These are phyloP conservation scores for Harpalus rubripes DNA, from an alignment of 2,888 invertebrate species.

Conservation along the genomic window DNA sequence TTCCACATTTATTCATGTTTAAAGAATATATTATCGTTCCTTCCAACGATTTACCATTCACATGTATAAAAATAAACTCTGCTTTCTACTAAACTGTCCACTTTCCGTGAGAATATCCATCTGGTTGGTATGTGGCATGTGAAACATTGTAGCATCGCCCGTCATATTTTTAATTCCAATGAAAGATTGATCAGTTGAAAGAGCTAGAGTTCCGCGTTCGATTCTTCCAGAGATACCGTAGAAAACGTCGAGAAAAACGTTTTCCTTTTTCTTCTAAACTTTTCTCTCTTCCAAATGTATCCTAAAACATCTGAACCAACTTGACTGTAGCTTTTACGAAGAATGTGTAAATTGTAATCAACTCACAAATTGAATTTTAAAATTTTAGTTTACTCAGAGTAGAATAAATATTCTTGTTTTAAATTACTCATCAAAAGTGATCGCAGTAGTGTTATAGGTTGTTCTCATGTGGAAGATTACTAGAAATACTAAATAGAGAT, in stretches of 20 bases:
- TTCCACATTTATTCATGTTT: slow-evolving; percentile 13
- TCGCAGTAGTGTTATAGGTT: neutral
- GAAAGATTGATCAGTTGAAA: slow-evolving; percentile 55
- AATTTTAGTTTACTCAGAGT: slow-evolving; percentile 21
- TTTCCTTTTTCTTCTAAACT: slow-evolving; percentile 50
- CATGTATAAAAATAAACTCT: slow-evolving; percentile 12
- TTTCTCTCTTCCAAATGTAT: slow-evolving; percentile 50
- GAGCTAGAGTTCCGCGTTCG: slow-evolving; percentile 22
- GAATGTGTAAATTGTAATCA: slow-evolving; percentile 55
- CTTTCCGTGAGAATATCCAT: slow-evolving; percentile 33
- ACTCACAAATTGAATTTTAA: slow-evolving; percentile 53
- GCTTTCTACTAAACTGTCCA: slow-evolving; percentile 4
- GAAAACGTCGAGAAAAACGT: slow-evolving; percentile 15
- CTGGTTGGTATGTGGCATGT: neutral
- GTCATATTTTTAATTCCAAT: slow-evolving; percentile 55
- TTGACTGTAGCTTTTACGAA: slow-evolving; percentile 52
- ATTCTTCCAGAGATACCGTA: slow-evolving; percentile 25
- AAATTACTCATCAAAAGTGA: slow-evolving; percentile 25
- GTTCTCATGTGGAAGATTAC: slow-evolving; percentile 22
- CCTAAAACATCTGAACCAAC: slow-evolving; percentile 34
- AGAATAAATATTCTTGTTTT: slow-evolving; percentile 31
- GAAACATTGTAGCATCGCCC: slow-evolving; percentile 27
- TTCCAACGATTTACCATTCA: slow-evolving; percentile 14
- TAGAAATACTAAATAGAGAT: neutral
- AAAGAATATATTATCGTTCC: slow-evolving; percentile 24